These are phyloP conservation scores for Coronaproctus castanopsis DNA, from an alignment of 2,888 invertebrate genomes.

Conservation along the genomic window DNA sequence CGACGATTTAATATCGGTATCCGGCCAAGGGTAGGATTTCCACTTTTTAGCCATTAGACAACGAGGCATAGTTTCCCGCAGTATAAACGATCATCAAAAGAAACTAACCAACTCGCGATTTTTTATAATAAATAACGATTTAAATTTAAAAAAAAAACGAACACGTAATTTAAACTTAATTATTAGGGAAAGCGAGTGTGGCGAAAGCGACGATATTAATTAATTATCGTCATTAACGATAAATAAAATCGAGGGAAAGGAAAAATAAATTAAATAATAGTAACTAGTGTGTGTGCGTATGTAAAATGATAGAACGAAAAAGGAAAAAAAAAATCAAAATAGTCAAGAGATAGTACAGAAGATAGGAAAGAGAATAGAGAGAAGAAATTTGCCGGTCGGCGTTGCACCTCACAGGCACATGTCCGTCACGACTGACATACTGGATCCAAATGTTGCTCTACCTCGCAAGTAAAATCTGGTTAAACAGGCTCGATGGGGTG, in stretches of 20 bases:
- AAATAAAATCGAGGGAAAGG: too few species aligned
- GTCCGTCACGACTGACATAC: not conserved
- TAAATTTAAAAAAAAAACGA: too few species aligned
- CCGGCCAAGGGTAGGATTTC: constrained; percentile 67
- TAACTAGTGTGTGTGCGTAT: too few species aligned
- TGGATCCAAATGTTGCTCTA: not conserved
- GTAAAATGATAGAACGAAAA: constrained; percentile 1
- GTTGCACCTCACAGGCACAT: not conserved
- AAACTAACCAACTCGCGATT: too few species aligned
- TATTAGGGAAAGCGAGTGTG: too few species aligned
- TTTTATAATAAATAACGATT: too few species aligned
- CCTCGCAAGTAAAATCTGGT: not conserved
- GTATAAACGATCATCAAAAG: not conserved
- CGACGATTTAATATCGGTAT: constrained; percentile 28
- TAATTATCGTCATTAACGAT: too few species aligned
- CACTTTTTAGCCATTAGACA: constrained; percentile 92
- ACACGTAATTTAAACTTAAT: too few species aligned
- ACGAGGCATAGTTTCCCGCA: constrained; percentile 51
- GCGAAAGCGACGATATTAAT: too few species aligned
- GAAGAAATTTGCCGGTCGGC: not conserved
- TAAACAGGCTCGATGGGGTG: not conserved
- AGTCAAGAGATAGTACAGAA: not conserved
- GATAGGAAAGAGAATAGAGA: not conserved
- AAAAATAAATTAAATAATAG: too few species aligned
- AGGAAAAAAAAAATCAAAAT: constrained; percentile 1